Conservation (phyloP, 2,888 invertebrate species). For the Platycheirus rosarum region DNA sequence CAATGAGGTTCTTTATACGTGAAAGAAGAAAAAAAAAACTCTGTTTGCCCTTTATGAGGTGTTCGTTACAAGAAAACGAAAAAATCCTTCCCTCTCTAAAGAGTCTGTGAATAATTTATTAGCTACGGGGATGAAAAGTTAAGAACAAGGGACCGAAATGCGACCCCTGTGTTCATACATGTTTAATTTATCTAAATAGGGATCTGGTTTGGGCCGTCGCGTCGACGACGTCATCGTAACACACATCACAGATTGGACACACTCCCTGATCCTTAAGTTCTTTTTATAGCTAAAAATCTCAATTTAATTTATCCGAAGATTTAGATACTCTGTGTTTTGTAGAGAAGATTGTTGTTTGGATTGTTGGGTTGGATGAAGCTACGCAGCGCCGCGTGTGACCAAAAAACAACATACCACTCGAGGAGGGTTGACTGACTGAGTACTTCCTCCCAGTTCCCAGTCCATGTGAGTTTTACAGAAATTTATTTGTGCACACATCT, state of each 20-base stretch:
- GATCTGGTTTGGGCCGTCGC: slow-evolving; percentile 26
- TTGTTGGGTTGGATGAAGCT: slow-evolving; percentile 35
- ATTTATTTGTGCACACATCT: slow-evolving; percentile 63
- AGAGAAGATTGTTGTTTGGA: slow-evolving; percentile 29
- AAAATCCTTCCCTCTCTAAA: slow-evolving; percentile 37
- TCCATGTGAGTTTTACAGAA: slow-evolving; percentile 34
- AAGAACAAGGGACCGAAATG: slow-evolving; percentile 56
- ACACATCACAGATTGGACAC: slow-evolving; percentile 59
- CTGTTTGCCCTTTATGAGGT: slow-evolving; percentile 42
- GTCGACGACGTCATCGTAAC: too few species aligned
- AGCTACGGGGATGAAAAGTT: slow-evolving; percentile 66
- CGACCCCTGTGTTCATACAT: slow-evolving; percentile 67
- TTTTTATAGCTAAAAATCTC: slow-evolving; percentile 54
- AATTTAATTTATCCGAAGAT: slow-evolving; percentile 70
- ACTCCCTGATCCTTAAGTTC: slow-evolving; percentile 58
- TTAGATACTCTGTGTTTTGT: slow-evolving; percentile 22
- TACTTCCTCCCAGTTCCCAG: background rate
- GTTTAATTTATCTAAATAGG: slow-evolving; percentile 70
- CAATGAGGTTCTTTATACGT: slow-evolving; percentile 53
- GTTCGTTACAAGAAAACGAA: slow-evolving; percentile 46
- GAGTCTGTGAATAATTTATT: slow-evolving; percentile 74
- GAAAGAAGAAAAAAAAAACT: slow-evolving; percentile 17
- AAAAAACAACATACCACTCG: slow-evolving; percentile 64
- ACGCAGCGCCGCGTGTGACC: slow-evolving; percentile 71
- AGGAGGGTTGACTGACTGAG: slow-evolving; percentile 44